A percentile compares a stretch with the other conserved stretches of the same genome.
These are phyloP conservation scores for Neodiprion pinetum DNA, from an alignment of 1,140 invertebrate genomes.

Conservation along the genomic window DNA sequence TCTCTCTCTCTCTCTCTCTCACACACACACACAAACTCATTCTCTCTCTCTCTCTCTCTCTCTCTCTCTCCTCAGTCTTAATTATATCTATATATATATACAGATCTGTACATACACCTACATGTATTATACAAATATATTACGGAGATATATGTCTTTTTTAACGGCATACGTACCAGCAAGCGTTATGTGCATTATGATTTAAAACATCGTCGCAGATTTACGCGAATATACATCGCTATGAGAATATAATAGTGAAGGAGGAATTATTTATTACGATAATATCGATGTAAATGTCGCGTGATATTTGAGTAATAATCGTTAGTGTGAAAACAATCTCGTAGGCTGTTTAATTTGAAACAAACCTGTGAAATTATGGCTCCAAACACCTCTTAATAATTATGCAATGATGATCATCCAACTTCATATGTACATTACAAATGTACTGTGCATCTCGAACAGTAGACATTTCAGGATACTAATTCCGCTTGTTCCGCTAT, in stretches of 20 bases:
- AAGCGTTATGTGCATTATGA: too few relatives aligned
- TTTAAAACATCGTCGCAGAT: not conserved
- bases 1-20: slow-evolving; percentile 10
- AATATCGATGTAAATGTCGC: slow-evolving; percentile 42
- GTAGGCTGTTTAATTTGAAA: slow-evolving; percentile 10
- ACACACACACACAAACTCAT: not conserved
- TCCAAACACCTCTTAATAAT: slow-evolving; percentile 21
- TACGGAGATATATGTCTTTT: not conserved
- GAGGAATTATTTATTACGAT: slow-evolving; percentile 8
- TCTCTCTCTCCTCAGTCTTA: slow-evolving; percentile 1
- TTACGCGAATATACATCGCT: not conserved
- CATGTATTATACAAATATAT: not conserved
- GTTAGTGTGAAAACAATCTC: slow-evolving; percentile 22
- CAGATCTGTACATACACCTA: not conserved
- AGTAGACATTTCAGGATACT: slow-evolving; percentile 47
- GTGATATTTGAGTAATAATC: slow-evolving; percentile 28
- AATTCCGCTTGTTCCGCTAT: slow-evolving; percentile 51
- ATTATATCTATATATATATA: not conserved
- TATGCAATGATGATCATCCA: slow-evolving; percentile 49
- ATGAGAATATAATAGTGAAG: not conserved
- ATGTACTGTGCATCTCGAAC: slow-evolving; percentile 43
- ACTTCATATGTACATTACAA: slow-evolving; percentile 47
- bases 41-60: slow-evolving; percentile 5
- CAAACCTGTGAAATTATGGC: slow-evolving; percentile 8
- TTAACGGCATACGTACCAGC: too few relatives aligned